Conservation (phyloP, 2,113 vertebrate genomes). For the Glaucidium brasilianum region DNA sequence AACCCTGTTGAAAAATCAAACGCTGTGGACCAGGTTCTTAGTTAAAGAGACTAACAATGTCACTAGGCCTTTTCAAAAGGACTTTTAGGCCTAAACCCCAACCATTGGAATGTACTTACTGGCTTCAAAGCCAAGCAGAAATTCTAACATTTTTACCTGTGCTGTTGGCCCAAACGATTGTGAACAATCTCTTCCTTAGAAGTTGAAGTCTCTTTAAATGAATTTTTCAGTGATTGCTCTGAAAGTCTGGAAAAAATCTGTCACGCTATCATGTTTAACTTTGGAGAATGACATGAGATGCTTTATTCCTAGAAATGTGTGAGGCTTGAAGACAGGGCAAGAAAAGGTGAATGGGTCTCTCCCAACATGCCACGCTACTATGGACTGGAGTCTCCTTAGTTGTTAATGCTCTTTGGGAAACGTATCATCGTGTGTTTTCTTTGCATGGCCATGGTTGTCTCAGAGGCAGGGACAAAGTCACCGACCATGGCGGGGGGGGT, state of each 20-base stretch:
- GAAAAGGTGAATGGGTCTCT: rapidly evolving
- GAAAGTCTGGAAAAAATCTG: background rate
- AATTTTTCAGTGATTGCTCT: background rate
- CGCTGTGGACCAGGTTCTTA: background rate
- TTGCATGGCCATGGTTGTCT: rapidly evolving
- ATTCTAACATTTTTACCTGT: background rate
- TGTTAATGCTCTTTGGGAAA: background rate
- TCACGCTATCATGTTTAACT: background rate
- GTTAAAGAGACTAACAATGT: background rate
- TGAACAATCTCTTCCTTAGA: background rate
- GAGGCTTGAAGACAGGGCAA: background rate
- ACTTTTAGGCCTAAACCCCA: background rate
- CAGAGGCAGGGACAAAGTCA: background rate
- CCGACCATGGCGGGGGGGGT: background rate
- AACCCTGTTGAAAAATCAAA: background rate
- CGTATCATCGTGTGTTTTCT: rapidly evolving
- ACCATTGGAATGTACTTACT: rapidly evolving
- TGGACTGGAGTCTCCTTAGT: background rate
- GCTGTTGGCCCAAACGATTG: background rate
- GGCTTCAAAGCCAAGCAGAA: background rate
- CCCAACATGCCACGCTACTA: rapidly evolving
- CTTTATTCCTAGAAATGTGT: background rate
- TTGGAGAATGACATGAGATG: background rate
- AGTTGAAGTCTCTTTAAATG: background rate
- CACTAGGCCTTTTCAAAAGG: background rate